These are phyloP conservation scores for Tolmerus cingulatus DNA, from an alignment of 2,888 invertebrate genomes.

Conservation along the genomic window DNA sequence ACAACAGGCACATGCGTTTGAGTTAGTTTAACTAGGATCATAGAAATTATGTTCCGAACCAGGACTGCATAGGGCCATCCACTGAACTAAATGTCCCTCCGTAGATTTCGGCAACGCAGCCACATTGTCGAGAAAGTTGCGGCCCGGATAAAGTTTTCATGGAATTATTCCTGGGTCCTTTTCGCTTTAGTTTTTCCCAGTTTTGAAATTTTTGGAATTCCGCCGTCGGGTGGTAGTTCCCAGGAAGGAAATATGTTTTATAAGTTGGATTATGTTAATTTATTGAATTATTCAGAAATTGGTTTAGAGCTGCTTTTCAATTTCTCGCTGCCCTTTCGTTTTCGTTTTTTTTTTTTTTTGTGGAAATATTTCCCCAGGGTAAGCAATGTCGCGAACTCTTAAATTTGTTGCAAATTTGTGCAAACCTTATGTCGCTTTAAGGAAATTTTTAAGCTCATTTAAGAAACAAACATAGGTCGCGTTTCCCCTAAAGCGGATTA, in stretches of 20 bases:
- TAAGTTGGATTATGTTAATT: slow-evolving; percentile 49
- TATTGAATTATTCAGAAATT: slow-evolving; percentile 49
- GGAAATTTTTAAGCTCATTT: background rate
- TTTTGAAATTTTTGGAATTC: slow-evolving; percentile 43
- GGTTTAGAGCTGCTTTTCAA: slow-evolving; percentile 45
- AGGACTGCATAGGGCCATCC: background rate
- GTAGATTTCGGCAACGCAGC: background rate
- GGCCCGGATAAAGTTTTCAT: background rate
- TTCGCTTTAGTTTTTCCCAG: background rate
- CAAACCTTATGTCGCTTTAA: background rate
- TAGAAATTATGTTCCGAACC: background rate
- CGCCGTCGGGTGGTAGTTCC: slow-evolving; percentile 21
- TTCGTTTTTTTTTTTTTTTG: slow-evolving; percentile 16
- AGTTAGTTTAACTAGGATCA: background rate
- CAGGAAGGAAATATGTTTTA: slow-evolving; percentile 47
- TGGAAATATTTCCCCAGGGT: background rate
- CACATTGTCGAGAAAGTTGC: background rate
- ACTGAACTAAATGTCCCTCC: background rate
- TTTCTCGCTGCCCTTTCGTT: slow-evolving; percentile 36
- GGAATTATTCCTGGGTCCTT: background rate
- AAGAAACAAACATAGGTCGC: background rate
- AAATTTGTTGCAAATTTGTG: background rate
- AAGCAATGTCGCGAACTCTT: background rate
- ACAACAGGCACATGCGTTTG: background rate
- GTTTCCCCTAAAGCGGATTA: background rate